Percentiles rank a stretch among this genome's conserved stretches.
These are phyloP conservation scores for Chelonoidis abingdonii DNA, from an alignment of 2,113 vertebrate genomes.

Conservation along the genomic window DNA sequence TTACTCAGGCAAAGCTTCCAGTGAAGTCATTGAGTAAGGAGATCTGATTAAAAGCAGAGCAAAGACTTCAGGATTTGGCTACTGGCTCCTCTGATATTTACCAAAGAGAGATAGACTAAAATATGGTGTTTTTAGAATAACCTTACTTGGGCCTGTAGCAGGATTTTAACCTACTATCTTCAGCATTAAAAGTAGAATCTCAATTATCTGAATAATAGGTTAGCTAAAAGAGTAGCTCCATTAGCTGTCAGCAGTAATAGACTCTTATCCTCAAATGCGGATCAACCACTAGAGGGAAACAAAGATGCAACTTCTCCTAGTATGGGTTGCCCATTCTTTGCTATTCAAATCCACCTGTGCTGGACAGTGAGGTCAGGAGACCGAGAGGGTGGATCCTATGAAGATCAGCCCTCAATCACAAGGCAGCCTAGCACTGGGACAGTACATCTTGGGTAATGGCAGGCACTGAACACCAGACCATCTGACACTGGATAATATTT, in stretches of 20 bases:
- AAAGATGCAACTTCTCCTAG: neutral
- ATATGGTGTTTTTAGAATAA: neutral
- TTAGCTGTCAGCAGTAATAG: neutral
- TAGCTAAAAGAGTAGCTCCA: neutral
- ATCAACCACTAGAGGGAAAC: neutral
- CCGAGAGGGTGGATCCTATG: neutral
- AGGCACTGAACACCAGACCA: neutral
- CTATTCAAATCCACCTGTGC: neutral
- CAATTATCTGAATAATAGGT: neutral
- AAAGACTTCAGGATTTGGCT: neutral
- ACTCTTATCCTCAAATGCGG: neutral
- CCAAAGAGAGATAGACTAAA: neutral
- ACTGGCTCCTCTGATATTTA: neutral
- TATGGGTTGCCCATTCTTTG: neutral
- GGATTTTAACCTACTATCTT: neutral
- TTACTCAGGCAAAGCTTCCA: neutral
- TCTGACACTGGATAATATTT: neutral
- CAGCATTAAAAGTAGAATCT: neutral
- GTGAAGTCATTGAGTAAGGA: neutral
- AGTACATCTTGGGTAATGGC: neutral
- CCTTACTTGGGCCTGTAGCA: neutral
- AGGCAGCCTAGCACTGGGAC: neutral
- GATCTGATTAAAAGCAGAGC: neutral
- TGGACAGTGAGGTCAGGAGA: neutral
- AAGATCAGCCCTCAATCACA: neutral